These are phyloP conservation scores for Onthophagus taurus DNA, from an alignment of 1,140 invertebrate species.

Conservation along the genomic window DNA sequence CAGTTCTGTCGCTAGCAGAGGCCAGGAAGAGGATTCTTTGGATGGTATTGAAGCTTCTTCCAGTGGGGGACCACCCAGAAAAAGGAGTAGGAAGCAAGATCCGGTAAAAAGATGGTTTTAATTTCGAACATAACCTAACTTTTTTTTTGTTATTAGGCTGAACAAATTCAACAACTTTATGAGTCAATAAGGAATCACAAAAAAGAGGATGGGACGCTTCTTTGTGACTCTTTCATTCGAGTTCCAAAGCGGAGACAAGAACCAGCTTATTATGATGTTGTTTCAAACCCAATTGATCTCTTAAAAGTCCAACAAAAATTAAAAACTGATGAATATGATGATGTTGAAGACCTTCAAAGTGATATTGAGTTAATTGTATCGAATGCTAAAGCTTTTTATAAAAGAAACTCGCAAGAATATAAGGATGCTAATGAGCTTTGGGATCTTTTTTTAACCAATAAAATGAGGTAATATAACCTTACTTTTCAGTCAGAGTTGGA, in stretches of 20 bases:
- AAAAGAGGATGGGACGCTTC: constrained; percentile 79
- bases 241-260: constrained; percentile 86
- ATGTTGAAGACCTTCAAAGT: constrained; percentile 75
- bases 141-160: constrained; percentile 45
- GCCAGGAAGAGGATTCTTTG: constrained; percentile 45
- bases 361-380: constrained; percentile 83
- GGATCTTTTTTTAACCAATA: constrained; percentile 63
- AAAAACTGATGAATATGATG: constrained; percentile 89
- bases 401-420: constrained; percentile 74
- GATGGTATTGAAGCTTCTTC: constrained; percentile 33
- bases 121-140: neutral
- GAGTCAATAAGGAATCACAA: constrained; percentile 85
- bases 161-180: constrained; percentile 86
- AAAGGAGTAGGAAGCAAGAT: constrained; percentile 34
- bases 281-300: constrained; percentile 87
- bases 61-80: constrained; percentile 28
- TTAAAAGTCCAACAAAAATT: constrained; percentile 92
- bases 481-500: no score
- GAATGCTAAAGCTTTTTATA: constrained; percentile 92
- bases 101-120: constrained; percentile 26
- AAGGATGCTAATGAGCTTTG: constrained; percentile 86
- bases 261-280: constrained; percentile 83
- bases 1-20: constrained; percentile 59
- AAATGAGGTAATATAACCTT: constrained; percentile 39
- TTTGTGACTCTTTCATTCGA: constrained; percentile 91